Base-by-base conservation (phyloP, 2,113 vertebrate genomes). In the Chloebia gouldiae region DNA sequence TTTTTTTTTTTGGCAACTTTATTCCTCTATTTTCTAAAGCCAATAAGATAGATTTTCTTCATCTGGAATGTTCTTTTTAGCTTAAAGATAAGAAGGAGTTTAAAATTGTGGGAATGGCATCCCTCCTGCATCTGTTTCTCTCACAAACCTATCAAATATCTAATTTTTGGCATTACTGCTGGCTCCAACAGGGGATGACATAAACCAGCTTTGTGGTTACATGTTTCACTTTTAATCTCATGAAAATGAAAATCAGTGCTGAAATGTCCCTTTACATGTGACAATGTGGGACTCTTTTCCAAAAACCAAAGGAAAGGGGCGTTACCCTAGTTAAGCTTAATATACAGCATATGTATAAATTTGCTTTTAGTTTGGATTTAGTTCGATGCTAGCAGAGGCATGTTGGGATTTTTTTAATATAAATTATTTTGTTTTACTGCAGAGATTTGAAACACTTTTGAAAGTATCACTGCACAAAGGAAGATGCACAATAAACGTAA, bases 91-190 rank as follows among this genome's bases (percentile, higher is more conserved):
- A 98, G 98, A 98, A 97, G 96, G 97, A 97, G 96, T 95, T 97
- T 98, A 97, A 98, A 98, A 98, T 98, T 98, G 98, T 98, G 98
- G 98, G 98, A 98, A 98, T 98, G 98, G 98, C 98, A 98, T 98
- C 97, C 96, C 94, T 97, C 97, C 98, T 98, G 98, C 98, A 98
- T 98, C 98, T 98, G 98, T 98, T 99, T 98, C 98, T 98, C 98
- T 98, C 98, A 98, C 98, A 99, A 99, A 98, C 98, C 98, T 98
- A 98, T 99, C 99, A 98, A 99, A 98, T 98, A 98, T 98, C 98
- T 98, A 98, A 98, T 98, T 98, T 98, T 98, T 98, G 98, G 98
- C 98, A 98, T 98, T 94, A 97, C 97, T 96, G 97, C 97, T 97
- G 98, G 98, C 97, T 98, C 98, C 95, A 95, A 98, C 98, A 97